A percentile compares a stretch with the other conserved stretches of the same genome.
phyloP scores from a whole-genome alignment of 2,113 vertebrate species.

The Crotalus viridis region DNA sequence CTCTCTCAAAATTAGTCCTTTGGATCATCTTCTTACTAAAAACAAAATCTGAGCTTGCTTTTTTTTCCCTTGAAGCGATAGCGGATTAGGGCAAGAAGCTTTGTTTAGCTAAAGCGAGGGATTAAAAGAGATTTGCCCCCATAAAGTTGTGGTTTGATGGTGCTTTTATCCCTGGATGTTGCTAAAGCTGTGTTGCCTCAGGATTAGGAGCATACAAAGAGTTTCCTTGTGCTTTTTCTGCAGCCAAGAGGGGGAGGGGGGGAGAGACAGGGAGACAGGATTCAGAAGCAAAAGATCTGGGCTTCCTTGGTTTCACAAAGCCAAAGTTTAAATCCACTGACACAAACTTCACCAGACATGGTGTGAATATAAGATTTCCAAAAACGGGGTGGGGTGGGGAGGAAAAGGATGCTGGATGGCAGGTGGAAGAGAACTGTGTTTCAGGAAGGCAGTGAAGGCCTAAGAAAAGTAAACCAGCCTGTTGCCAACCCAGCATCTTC shows the following conservation, averaged over 20 bases:
- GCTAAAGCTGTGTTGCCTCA: constrained; percentile 93
- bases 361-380: constrained; percentile 66
- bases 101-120: constrained; percentile 98
- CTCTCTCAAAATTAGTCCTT: constrained; percentile 94
- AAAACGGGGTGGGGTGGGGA: neutral
- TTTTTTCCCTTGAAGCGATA: constrained; percentile 79
- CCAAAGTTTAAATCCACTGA: constrained; percentile 72
- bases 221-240: constrained; percentile 88
- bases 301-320: constrained; percentile 71
- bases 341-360: constrained; percentile 71
- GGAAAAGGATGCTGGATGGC: constrained; percentile 27
- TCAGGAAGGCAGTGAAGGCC: neutral
- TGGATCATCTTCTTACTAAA: constrained; percentile 88
- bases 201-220: constrained; percentile 94
- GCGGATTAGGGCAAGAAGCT: constrained; percentile 89
- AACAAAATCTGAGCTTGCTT: constrained; percentile 82
- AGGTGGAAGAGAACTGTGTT: constrained; percentile 11
- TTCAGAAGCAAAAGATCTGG: constrained; percentile 67
- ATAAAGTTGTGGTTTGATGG: constrained; percentile 98
- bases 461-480: neutral
- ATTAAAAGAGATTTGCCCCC: constrained; percentile 97
- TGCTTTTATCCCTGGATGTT: constrained; percentile 96
- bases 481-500: neutral
- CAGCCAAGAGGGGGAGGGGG: constrained; percentile 81
- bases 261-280: constrained; percentile 76